Evolutionary conservation across 2,888 invertebrate species (phyloP), one percentile per base, ranked within the genome.

Genomic region (Darwinula stevensoni): DNA sequence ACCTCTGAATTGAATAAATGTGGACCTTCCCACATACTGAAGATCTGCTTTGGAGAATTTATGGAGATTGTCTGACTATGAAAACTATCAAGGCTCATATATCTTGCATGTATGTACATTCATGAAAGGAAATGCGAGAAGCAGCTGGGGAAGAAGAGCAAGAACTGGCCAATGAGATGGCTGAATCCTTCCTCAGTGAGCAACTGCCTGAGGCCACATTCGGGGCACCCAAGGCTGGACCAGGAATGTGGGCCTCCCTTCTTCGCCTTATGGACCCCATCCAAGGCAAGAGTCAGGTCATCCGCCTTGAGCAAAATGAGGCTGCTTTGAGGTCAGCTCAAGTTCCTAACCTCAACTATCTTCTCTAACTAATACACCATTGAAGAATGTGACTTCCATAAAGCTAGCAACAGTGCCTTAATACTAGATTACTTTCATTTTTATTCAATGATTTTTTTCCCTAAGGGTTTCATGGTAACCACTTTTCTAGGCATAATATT

Each of bases 111-210:
- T n/a, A n/a, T n/a, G n/a, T n/a, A n/a, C n/a, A n/a, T n/a, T n/a
- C n/a, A n/a, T n/a, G n/a, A n/a, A n/a, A n/a, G 53, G 86, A 94
- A 56, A 86, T 94, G 80, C 67, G 84, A 36, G 86, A 88, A 51
- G 84, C 91, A 0, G 91, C 91, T 2, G 86, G 78, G 0, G 76
- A 80, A 29, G 88, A 88, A 40, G 94, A 97, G 47, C 73, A 78
- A 39, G 82, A 88, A 42, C 57, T 94, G 32, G 94, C 94, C 0
- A 72, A 74, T 41, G 88, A 97, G 59, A 82, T 97, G 72, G 94
- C 94, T 0, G 82, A 86, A 43, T 82, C 88, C 4, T 88, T 94
- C 44, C 59, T 97, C 2, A 78, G 76, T 34, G 91, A 94, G 50
- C 72, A 86, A 38, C 56, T 91, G 3, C 84, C 91, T 2, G 94